These are phyloP conservation scores for Babylonia areolata DNA, from an alignment of 1,140 invertebrate genomes.

Conservation along the genomic window DNA sequence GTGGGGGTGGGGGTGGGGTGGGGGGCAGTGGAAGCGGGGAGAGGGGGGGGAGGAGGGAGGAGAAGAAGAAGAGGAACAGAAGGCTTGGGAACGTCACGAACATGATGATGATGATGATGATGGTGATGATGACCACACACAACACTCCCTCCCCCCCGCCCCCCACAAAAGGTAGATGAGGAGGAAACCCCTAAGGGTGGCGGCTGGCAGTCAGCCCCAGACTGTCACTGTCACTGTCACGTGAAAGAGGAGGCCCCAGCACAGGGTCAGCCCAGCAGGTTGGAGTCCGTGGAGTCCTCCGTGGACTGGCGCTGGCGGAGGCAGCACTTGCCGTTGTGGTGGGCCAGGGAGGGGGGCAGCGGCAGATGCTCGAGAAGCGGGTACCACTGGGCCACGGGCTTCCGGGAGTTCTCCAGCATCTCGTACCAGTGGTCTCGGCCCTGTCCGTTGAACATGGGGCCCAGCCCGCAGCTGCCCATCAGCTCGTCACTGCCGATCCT, in stretches of 20 bases:
- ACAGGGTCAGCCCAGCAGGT: background rate
- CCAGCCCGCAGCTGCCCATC: slow-evolving; percentile 89
- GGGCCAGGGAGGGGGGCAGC: slow-evolving; percentile 48
- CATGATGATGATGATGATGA: too few relatives aligned
- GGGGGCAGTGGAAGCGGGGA: too few relatives aligned
- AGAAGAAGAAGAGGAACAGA: too few relatives aligned
- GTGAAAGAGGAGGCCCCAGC: background rate
- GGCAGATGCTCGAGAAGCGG: slow-evolving; percentile 80
- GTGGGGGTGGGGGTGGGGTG: too few relatives aligned
- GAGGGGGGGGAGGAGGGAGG: too few relatives aligned
- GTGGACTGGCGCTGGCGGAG: slow-evolving; percentile 59
- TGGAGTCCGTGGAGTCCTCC: slow-evolving; percentile 51
- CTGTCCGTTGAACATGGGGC: slow-evolving; percentile 85
- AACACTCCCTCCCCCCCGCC: too few relatives aligned
- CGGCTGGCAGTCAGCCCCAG: too few relatives aligned
- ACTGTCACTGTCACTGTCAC: too few relatives aligned
- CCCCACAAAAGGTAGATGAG: too few relatives aligned
- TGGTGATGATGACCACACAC: too few relatives aligned
- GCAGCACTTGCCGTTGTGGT: slow-evolving; percentile 57
- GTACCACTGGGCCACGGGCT: slow-evolving; percentile 92
- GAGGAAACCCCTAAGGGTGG: too few relatives aligned
- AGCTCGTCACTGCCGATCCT: slow-evolving; percentile 91
- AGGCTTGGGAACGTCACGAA: background rate
- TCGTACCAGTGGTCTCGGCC: slow-evolving; percentile 92
- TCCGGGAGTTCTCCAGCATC: slow-evolving; percentile 90